A percentile compares a stretch with the other conserved stretches of the same genome.
Evolutionary conservation across 2,113 vertebrate genomes (phyloP).

Genomic region (Leiothrix lutea): DNA sequence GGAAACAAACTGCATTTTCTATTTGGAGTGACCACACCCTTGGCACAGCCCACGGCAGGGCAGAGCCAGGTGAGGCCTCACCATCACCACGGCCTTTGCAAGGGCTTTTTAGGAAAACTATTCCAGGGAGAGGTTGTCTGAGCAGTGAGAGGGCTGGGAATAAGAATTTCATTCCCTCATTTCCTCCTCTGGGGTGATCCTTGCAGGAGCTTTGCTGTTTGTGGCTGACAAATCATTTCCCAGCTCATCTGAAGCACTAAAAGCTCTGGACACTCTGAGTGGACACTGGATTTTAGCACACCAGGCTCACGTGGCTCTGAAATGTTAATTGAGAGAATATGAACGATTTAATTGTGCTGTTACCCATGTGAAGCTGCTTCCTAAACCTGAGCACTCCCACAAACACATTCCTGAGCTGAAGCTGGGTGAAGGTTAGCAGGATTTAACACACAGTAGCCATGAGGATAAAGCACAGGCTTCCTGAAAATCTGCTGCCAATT

Average conservation of each 20-base stretch:
- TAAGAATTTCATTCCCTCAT: neutral
- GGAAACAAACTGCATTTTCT: neutral
- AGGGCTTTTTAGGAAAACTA: no score
- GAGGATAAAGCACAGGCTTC: neutral
- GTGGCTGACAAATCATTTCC: neutral
- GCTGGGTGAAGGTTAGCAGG: neutral
- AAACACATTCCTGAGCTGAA: neutral
- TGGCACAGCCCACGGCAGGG: no score
- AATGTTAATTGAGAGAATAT: neutral
- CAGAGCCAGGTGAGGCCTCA: no score
- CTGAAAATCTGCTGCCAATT: constrained; percentile 26
- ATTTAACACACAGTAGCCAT: neutral
- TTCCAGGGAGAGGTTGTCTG: no score
- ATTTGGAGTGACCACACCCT: neutral
- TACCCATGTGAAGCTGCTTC: neutral
- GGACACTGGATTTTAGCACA: neutral
- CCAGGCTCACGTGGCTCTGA: neutral
- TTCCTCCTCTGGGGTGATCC: constrained; percentile 13
- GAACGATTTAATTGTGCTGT: neutral
- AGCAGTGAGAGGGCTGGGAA: no score
- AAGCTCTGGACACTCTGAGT: neutral
- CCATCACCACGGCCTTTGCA: no score
- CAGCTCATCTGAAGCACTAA: neutral
- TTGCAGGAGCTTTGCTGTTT: neutral
- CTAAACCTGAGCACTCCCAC: neutral